These are phyloP conservation scores for Kryptolebias ocellatus DNA, from an alignment of 2,797 vertebrate genomes.

Conservation along the genomic window DNA sequence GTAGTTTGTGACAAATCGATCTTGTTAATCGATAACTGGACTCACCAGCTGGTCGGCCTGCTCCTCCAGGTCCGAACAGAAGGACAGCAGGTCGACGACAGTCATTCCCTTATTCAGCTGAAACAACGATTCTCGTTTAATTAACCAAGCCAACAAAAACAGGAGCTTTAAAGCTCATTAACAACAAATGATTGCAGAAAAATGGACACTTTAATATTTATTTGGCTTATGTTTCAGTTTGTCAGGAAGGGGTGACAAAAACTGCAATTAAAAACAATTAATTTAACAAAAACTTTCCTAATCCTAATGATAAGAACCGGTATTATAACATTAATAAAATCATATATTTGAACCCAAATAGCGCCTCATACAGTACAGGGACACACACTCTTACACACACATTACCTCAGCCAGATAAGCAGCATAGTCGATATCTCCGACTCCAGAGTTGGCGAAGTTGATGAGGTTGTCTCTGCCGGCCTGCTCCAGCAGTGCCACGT, in stretches of 20 bases:
- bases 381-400: slow-evolving; percentile 2
- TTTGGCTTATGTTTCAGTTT: neutral
- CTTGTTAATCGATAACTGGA: slow-evolving; percentile 3
- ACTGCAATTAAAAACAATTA: neutral
- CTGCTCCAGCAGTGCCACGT: slow-evolving; percentile 85
- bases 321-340: too few relatives aligned
- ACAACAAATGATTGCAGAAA: neutral
- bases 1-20: neutral
- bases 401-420: slow-evolving; percentile 88
- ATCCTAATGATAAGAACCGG: too few relatives aligned
- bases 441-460: slow-evolving; percentile 86
- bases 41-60: slow-evolving; percentile 89
- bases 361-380: neutral
- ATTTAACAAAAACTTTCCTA: too few relatives aligned
- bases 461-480: slow-evolving; percentile 86
- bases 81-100: slow-evolving; percentile 87
- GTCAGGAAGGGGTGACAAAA: neutral
- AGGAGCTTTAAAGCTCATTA: neutral
- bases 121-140: slow-evolving; percentile 31
- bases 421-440: slow-evolving; percentile 85
- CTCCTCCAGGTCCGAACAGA: slow-evolving; percentile 85
- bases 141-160: neutral
- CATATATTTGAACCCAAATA: neutral
- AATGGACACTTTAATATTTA: neutral
- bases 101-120: slow-evolving; percentile 88